Base-by-base conservation (phyloP, 2,888 invertebrate species). In the Drosophila borborema region DNA sequence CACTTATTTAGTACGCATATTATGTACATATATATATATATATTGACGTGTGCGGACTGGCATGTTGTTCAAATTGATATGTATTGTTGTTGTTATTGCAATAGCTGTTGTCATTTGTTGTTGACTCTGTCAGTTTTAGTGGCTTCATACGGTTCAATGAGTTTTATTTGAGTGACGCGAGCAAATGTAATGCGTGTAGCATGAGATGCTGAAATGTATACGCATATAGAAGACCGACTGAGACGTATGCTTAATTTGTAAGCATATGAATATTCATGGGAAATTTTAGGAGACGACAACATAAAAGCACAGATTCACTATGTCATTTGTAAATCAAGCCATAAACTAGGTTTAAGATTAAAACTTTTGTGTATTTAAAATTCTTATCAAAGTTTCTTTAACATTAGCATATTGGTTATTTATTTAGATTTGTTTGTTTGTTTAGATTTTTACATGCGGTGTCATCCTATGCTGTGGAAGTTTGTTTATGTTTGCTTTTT, bases 101-200 rank as follows among this genome's bases (percentile, higher is more conserved):
- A n/a, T 54, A 36, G 34, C 34, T 56, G 18, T 62, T 45, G 38
- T 38, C 38, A 38, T 36, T 48, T 58, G 61, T 28, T 64, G 71
- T 74, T 68, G 86, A 77, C 64, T 73, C 72, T 88, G 86, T 87
- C 82, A 82, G 64, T 77, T 81, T 77, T 70, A 85, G 77, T 80
- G 72, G 69, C 64, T 72, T 86, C 64, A 72, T 75, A 72, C 78
- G 83, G 89, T 86, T 82, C 83, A 86, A 73, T 81, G 84, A 48
- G 72, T 88, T 75, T 61, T 41, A 66, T 56, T 64, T 48, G 56
- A 70, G 65, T 78, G 78, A 70, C 75, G 72, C 65, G 51, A 58
- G 34, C 55, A 54, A 63, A 59, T 58, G 64, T 67, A 63, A 60
- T 69, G 68, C 58, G 59, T 69, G 49, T 40, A 48, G 59, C 55